Base-by-base conservation (phyloP, 2,113 vertebrate genomes). In the Nematolebias whitei region DNA sequence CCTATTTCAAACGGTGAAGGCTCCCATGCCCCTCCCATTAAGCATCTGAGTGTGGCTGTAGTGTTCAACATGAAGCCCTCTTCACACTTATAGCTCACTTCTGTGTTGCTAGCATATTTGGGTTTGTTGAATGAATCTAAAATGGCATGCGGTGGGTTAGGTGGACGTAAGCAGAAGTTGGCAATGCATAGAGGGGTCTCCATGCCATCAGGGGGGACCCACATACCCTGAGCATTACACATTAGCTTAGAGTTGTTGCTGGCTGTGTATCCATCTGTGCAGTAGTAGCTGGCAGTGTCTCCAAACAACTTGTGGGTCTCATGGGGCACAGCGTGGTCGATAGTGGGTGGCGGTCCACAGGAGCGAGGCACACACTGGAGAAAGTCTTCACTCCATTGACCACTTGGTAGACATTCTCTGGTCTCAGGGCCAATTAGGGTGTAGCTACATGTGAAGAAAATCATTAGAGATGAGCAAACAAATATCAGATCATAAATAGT, bases 41-140 rank as follows among this genome's bases (percentile, higher is more conserved):
- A 57, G 79, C 97, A 99, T 10, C 94, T 94, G 0, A 98, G 92
- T 23, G 93, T 95, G 29, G 94, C 94, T 0, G 95, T 95, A 8
- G 94, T 94, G 85, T 98, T 98, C 47, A 98, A 90, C 81, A 95
- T 89, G 55, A 99, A 99, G 16, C 98, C 98, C 79, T 98, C 97
- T 84, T 93, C 93, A 74, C 98, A 99, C 82, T 99, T 99, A 87
- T 97, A 99, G 82, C 87, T 97, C 63, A 98, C 96, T 0, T 95
- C 68, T 0, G 92, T 94, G 74, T 96, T 95, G 71, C 94, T 95
- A 40, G 90, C 74, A 71, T 97, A 98, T 74, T 93, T 98, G 22
- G 93, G 93, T 87, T 96, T 98, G 83, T 92, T 93, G 60, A 93
- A 67, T 0, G 96, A 95, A 84, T 99, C 96, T 79, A 99, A 88